Evolutionary conservation across 2,888 invertebrate genomes (phyloP).

Genomic region (Ptilodon capucinus): DNA sequence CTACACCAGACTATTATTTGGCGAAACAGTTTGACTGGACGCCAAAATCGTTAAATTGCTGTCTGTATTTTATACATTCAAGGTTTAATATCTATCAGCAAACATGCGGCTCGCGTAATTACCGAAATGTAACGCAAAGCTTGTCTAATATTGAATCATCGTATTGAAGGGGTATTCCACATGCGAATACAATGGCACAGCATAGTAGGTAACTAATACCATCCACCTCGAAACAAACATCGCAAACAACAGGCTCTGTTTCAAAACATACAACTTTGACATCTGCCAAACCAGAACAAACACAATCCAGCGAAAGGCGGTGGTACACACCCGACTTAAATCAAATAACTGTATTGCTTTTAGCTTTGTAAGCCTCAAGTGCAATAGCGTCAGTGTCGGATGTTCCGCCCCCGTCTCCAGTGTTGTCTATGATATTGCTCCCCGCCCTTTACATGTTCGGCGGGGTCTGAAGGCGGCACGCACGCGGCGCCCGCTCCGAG

Average conservation of each 20-base stretch:
- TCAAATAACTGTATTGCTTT: slow-evolving; percentile 83
- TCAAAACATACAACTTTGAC: slow-evolving; percentile 81
- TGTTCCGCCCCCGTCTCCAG: slow-evolving; percentile 74
- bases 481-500: slow-evolving; percentile 51
- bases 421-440: slow-evolving; percentile 82
- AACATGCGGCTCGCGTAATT: neutral
- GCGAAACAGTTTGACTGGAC: slow-evolving; percentile 42
- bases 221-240: slow-evolving; percentile 67
- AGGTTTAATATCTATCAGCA: neutral
- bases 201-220: slow-evolving; percentile 55
- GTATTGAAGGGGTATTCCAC: slow-evolving; percentile 1
- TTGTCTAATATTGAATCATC: slow-evolving; percentile 14
- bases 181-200: neutral
- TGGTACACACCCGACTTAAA: slow-evolving; percentile 79
- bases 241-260: slow-evolving; percentile 73
- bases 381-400: slow-evolving; percentile 78
- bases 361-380: slow-evolving; percentile 81
- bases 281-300: slow-evolving; percentile 81
- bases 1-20: slow-evolving; percentile 68
- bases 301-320: slow-evolving; percentile 78
- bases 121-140: slow-evolving; percentile 3
- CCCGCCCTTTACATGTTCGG: slow-evolving; percentile 80
- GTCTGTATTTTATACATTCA: neutral
- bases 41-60: neutral
- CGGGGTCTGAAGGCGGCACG: slow-evolving; percentile 58